Evolutionary conservation across 2,888 invertebrate species (phyloP).

Genomic region (Lycophotia porphyrea): DNA sequence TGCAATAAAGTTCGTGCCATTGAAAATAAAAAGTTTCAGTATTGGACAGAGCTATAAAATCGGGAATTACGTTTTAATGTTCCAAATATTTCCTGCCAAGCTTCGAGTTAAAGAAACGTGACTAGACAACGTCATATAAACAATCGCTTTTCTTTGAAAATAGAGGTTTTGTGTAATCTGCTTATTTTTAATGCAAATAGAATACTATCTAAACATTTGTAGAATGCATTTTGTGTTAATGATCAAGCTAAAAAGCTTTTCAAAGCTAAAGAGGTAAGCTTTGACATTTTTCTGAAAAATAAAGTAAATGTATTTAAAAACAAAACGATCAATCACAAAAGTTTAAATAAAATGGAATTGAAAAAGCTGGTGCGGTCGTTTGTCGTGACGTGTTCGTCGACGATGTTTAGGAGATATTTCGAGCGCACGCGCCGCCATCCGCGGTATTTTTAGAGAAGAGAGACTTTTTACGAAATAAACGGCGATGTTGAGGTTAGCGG

Average conservation of each 20-base stretch:
- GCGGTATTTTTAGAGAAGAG: constrained; percentile 87
- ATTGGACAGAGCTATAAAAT: constrained; percentile 63
- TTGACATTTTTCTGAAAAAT: constrained; percentile 23
- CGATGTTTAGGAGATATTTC: constrained; percentile 83
- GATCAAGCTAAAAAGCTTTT: constrained; percentile 17
- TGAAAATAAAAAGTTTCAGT: constrained; percentile 61
- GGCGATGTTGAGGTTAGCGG: constrained; percentile 80
- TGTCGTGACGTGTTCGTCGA: constrained; percentile 76
- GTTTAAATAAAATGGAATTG: constrained; percentile 59
- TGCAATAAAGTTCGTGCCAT: constrained; percentile 60
- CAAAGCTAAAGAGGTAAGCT: background rate
- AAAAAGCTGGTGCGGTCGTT: constrained; percentile 64
- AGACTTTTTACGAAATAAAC: constrained; percentile 89
- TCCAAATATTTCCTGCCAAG: constrained; percentile 65
- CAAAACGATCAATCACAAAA: constrained; percentile 60
- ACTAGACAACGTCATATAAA: constrained; percentile 60
- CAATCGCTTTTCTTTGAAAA: constrained; percentile 45
- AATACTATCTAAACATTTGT: constrained; percentile 25
- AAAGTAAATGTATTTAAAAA: constrained; percentile 47
- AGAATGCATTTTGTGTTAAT: constrained; percentile 17
- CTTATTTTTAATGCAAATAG: constrained; percentile 29
- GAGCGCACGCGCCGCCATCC: constrained; percentile 82
- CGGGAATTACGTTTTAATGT: constrained; percentile 66
- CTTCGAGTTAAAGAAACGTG: constrained; percentile 53
- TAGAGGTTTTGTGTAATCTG: constrained; percentile 21